Base-by-base conservation (phyloP, 2,113 vertebrate genomes). In the Solea senegalensis region DNA sequence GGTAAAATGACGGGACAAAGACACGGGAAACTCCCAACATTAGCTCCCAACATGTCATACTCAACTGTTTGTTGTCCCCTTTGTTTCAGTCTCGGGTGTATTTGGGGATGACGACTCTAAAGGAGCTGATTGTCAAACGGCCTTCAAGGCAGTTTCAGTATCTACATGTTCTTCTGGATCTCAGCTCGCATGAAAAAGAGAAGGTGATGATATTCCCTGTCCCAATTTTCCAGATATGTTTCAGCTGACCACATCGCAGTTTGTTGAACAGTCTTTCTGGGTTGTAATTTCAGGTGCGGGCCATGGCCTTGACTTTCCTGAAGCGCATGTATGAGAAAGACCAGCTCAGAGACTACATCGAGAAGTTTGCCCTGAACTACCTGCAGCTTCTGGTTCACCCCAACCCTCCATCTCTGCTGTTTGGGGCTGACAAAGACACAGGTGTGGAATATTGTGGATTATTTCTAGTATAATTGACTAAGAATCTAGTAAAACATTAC, bases 241-340 rank as follows among this genome's bases (percentile, higher is more conserved):
- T 14, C 10, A 16, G 14, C 39, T 57, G 45, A 48, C 8, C 2
- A 0, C 8, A 0, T 8, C n/a, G 14, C 43, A 11, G 27, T 45
- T 8, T 11, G 39, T 8, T 34, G 34, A 34, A 7, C 14, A 7
- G 14, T 34, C 43, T 44, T 12, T 3, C n/a, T n/a, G 9, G 51
- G 15, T 68, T 45, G 26, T 39, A 5, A 95, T 92, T 76, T 26
- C 69, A 98, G 97, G 97, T 98, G 46, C 95, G 96, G 1, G 95
- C 96, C 48, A 96, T 95, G 11, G 96, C 97, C 0, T 84, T 98
- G 66, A 89, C 93, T 8, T 98, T 98, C 84, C 95, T 98, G 69
- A 98, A 97, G 86, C 90, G 95, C 1, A 94, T 98, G 94, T 98
- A 98, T 0, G 97, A 98, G 89, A 97, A 96, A 76, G 96, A 97